These are phyloP conservation scores for Clarias pachynema DNA, from an alignment of 2,797 vertebrate genomes.

Conservation along the genomic window DNA sequence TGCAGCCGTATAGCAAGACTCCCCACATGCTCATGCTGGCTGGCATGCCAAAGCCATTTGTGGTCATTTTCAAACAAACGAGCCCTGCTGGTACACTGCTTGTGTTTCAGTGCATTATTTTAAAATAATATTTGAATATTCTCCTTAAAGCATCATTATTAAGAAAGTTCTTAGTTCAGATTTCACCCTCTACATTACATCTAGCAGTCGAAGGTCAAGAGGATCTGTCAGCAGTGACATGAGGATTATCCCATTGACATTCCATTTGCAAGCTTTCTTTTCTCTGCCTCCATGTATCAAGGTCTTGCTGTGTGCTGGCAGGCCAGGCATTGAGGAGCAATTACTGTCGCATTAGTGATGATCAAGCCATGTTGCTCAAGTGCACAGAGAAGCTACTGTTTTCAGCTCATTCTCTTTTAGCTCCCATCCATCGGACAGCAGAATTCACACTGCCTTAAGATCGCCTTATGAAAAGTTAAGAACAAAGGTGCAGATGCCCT, in stretches of 20 bases:
- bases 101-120: conserved; percentile 31
- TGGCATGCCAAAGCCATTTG: conserved; percentile 57
- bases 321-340: conserved; percentile 74
- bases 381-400: conserved; percentile 65
- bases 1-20: conserved; percentile 44
- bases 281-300: conserved; percentile 73
- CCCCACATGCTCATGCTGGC: conserved; percentile 43
- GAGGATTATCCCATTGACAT: conserved; percentile 81
- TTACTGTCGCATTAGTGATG: conserved; percentile 81
- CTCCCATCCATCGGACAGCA: conserved; percentile 48
- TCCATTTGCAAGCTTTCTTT: conserved; percentile 78
- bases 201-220: conserved; percentile 78
- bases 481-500: conserved; percentile 52
- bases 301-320: conserved; percentile 70
- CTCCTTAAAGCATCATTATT: conserved; percentile 38
- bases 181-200: conserved; percentile 69
- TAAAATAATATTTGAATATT: conserved; percentile 44
- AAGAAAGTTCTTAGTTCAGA: conserved; percentile 74
- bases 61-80: conserved; percentile 53
- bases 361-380: conserved; percentile 67
- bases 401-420: conserved; percentile 48
- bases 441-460: conserved; percentile 30
- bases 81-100: conserved; percentile 39
- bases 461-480: conserved; percentile 42
- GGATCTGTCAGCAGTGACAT: conserved; percentile 80